A percentile compares a stretch with the other conserved stretches of the same genome.
Conservation (phyloP, 2,113 vertebrate species). For the Callithrix jacchus region DNA sequence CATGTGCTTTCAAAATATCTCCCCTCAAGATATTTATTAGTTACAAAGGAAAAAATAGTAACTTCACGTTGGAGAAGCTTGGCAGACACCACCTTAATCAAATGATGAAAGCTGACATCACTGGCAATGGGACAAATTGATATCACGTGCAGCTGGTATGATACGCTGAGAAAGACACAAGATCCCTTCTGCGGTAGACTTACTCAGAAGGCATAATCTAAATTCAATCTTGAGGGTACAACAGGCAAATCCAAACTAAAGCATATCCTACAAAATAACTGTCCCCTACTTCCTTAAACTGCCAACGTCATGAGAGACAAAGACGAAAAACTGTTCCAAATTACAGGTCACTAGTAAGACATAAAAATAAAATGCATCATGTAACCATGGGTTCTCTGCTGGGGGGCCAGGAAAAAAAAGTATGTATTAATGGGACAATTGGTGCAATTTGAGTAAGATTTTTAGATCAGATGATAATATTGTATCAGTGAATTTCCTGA, state of each 20-base stretch:
- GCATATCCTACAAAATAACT: neutral
- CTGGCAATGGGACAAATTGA: neutral
- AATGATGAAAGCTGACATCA: neutral
- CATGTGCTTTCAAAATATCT: constrained; percentile 9
- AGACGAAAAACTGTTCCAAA: neutral
- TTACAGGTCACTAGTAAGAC: neutral
- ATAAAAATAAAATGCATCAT: neutral
- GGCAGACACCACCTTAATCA: neutral
- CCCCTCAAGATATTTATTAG: neutral
- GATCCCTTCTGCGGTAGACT: neutral
- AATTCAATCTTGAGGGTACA: neutral
- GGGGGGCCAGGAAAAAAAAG: neutral
- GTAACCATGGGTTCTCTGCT: neutral
- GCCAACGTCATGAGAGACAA: neutral
- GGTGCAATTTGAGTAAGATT: neutral
- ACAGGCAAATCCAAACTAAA: neutral
- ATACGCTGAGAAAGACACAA: neutral
- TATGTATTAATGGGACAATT: neutral
- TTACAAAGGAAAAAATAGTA: neutral
- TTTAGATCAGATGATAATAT: neutral
- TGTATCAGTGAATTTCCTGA: neutral
- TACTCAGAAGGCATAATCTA: neutral
- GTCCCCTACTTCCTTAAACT: neutral
- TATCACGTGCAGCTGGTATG: neutral
- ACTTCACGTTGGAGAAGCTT: constrained; percentile 9